Percentiles rank a stretch among this genome's conserved stretches.
phyloP scores from a whole-genome alignment of 2,113 vertebrate species.

The Hepsetus odoe region DNA sequence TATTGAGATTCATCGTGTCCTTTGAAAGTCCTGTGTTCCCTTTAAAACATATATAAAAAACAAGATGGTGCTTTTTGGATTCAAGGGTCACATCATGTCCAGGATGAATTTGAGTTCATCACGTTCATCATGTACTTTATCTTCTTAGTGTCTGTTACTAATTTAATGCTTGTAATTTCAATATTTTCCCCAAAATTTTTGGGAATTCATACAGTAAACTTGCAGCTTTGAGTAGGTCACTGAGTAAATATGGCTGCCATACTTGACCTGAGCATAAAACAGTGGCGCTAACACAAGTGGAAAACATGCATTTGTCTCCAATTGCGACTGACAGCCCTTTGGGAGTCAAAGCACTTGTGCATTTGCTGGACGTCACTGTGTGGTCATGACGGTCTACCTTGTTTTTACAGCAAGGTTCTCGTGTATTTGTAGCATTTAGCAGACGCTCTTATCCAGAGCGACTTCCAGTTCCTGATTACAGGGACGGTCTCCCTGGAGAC shows the following conservation, averaged over 20 bases:
- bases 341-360: background rate
- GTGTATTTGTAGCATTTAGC: background rate
- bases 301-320: background rate
- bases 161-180: too few species aligned
- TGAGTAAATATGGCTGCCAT: background rate
- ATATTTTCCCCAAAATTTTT: background rate
- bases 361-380: background rate
- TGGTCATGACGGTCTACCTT: background rate
- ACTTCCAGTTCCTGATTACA: too few species aligned
- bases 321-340: too few species aligned
- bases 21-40: too few species aligned
- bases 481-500: too few species aligned
- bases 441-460: background rate
- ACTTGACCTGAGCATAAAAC: background rate
- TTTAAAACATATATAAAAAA: too few species aligned
- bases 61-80: too few species aligned
- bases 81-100: too few species aligned
- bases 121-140: too few species aligned
- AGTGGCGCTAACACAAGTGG: background rate
- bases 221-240: background rate
- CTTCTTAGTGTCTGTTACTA: too few species aligned
- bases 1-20: too few species aligned
- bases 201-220: background rate
- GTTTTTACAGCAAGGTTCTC: conserved; percentile 6
- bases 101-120: too few species aligned